Base-by-base conservation (phyloP, 2,113 vertebrate genomes). In the Halichoeres trimaculatus region DNA sequence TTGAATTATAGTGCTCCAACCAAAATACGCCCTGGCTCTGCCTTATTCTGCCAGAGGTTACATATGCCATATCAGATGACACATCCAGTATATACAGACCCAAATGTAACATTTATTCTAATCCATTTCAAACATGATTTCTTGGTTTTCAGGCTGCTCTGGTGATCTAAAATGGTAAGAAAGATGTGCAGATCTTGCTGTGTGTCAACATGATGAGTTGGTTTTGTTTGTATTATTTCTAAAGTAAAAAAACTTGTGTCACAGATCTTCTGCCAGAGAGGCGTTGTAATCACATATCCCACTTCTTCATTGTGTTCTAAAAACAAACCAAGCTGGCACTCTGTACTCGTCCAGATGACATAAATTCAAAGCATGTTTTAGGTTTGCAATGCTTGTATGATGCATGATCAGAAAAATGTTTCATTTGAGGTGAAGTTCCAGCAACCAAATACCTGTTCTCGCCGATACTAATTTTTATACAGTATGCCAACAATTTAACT, bases 1-100 rank as follows among this genome's bases (percentile, higher is more conserved):
- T 59, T 0, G 10, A 26, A 45, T 38, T 43, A 23, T 22, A 48
- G 41, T 0, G 22, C 40, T 76, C 79, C 80, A 83, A 75, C 54
- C 60, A 69, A 81, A 81, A 77, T 58, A 74, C 7, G 52, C 35
- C 48, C 61, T 41, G 65, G 35, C 41, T 67, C 50, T 51, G 74
- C 60, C 50, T 59, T 20, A 24, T 13, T 11, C 59, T 47, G 76
- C 65, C 67, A 88, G 54, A 20, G 24, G 41, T 82, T 75, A 78
- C 70, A 24, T 76, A 70, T 20, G 13, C 23, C 63, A 63, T 52
- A 81, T 88, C 78, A 38, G 45, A 80, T 86, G 75, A 87, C 78
- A 85, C 48, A 68, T 70, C 16, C 64, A 74, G 62, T 74, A 52
- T 81, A 72, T 41, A 64, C 61, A 74, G 70, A 62, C 38, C 52